phyloP scores from a whole-genome alignment of 1,140 invertebrate genomes.

The Panagrolaimus sp. region DNA sequence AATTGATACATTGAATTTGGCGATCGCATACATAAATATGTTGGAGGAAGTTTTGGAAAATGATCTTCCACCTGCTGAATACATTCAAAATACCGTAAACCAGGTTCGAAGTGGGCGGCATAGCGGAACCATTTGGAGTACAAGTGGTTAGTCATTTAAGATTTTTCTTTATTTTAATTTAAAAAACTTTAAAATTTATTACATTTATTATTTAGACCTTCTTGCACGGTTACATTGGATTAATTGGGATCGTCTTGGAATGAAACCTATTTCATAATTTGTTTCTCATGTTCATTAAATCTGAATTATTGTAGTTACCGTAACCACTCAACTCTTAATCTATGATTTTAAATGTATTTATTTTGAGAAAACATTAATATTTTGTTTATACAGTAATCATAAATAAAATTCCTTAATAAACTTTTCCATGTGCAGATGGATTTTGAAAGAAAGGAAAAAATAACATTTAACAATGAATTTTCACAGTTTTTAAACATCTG shows the following conservation, averaged over 20 bases:
- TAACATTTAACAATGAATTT: too few relatives aligned
- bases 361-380: too few relatives aligned
- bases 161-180: constrained; percentile 8
- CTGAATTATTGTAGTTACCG: too few relatives aligned
- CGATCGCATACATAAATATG: constrained; percentile 96
- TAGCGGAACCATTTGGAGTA: constrained; percentile 50
- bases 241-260: constrained; percentile 94
- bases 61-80: constrained; percentile 40
- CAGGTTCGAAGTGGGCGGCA: constrained; percentile 35
- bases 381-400: too few relatives aligned
- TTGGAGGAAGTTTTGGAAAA: constrained; percentile 77
- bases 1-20: constrained; percentile 89
- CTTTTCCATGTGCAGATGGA: too few relatives aligned
- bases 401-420: too few relatives aligned
- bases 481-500: too few relatives aligned
- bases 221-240: constrained; percentile 95
- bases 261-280: constrained; percentile 76
- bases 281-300: constrained; percentile 36
- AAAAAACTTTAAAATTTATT: not conserved
- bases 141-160: constrained; percentile 48
- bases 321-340: too few relatives aligned
- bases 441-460: too few relatives aligned
- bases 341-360: too few relatives aligned
- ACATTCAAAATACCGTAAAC: constrained; percentile 42
- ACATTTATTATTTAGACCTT: constrained; percentile 69